Evolutionary conservation across 2,888 invertebrate genomes (phyloP).

Genomic region (Diaphora mendica): DNA sequence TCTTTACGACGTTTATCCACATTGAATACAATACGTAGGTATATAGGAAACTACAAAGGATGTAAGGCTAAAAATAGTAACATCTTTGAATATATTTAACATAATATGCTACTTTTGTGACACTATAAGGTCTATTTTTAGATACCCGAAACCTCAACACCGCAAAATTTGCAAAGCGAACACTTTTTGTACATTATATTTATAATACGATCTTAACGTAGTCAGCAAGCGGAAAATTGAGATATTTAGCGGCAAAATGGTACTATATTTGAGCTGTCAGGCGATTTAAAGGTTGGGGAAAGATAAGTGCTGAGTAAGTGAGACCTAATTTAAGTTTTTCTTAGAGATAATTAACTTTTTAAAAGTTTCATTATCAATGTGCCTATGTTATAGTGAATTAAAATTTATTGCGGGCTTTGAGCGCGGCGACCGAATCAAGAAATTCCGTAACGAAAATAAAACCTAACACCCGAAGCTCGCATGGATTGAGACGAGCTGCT

Average conservation of each 20-base stretch:
- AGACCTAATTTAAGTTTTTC: not conserved
- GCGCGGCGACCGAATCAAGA: too few species aligned
- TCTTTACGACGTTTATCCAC: not conserved
- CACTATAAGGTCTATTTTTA: not conserved
- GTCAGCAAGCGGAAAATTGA: constrained; percentile 22
- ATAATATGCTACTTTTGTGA: not conserved
- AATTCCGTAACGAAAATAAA: too few species aligned
- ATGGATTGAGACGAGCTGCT: too few species aligned
- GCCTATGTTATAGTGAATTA: not conserved
- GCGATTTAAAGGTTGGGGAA: not conserved
- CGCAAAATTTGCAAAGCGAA: constrained; percentile 8
- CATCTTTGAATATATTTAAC: not conserved
- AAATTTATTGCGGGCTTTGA: too few species aligned
- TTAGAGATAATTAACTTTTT: not conserved
- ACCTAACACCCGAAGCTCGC: too few species aligned
- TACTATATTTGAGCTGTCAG: constrained; percentile 14
- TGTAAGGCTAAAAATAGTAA: not conserved
- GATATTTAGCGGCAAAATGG: constrained; percentile 10
- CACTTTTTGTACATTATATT: constrained; percentile 24
- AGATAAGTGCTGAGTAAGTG: constrained; percentile 9
- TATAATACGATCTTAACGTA: constrained; percentile 31
- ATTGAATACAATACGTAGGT: not conserved
- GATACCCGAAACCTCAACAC: not conserved
- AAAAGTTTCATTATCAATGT: not conserved
- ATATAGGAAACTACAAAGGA: not conserved